phyloP scores from a whole-genome alignment of 2,113 vertebrate genomes.

The Ceuthmochares aereus region DNA sequence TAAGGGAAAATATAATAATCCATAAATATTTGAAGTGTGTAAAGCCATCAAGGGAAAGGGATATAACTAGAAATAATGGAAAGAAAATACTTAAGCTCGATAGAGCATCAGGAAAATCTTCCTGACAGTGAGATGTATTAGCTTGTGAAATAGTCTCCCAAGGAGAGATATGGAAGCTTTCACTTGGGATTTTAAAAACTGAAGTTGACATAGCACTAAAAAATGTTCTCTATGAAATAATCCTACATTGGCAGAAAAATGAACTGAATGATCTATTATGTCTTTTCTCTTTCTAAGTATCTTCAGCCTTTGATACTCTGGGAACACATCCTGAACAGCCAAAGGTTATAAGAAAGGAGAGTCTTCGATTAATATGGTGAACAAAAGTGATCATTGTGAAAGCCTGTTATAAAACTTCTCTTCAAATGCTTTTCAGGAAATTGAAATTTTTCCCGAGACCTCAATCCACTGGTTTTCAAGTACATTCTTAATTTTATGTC shows the following conservation, averaged over 20 bases:
- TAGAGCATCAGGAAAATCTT: neutral
- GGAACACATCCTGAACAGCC: neutral
- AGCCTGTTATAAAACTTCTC: neutral
- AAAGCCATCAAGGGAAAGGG: constrained; percentile 18
- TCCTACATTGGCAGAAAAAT: constrained; percentile 5
- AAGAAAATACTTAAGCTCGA: constrained; percentile 24
- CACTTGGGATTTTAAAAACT: constrained; percentile 55
- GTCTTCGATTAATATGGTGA: constrained; percentile 19
- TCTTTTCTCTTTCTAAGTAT: neutral
- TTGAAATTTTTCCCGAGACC: neutral
- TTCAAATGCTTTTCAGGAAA: neutral
- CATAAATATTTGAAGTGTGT: constrained; percentile 3
- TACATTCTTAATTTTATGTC: neutral
- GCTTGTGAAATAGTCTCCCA: constrained; percentile 39
- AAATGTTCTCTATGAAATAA: constrained; percentile 46
- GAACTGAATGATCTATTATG: neutral
- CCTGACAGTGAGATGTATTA: constrained; percentile 33
- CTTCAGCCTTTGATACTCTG: neutral
- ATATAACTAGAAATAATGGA: constrained; percentile 30
- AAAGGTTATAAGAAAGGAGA: neutral
- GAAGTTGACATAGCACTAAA: constrained; percentile 41
- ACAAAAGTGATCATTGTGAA: neutral
- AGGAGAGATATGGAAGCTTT: constrained; percentile 41
- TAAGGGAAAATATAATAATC: neutral
- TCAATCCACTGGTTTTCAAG: neutral